Evolutionary conservation across 2,888 invertebrate genomes (phyloP).

Genomic region (Piscicola geometra): DNA sequence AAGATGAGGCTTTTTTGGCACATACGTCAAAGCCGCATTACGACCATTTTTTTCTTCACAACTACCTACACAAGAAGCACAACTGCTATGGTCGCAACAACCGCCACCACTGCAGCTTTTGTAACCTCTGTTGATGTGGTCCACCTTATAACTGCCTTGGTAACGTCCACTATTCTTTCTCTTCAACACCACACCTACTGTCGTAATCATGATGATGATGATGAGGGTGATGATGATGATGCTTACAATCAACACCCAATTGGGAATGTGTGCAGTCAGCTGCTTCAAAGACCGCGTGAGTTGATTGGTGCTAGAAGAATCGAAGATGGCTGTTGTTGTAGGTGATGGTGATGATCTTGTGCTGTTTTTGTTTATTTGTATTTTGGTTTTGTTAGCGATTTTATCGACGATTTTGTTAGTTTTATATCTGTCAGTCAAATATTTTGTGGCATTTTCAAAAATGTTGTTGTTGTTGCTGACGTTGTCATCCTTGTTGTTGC

Average conservation of each 20-base stretch:
- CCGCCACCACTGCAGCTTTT: constrained; percentile 23
- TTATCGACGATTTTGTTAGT: too few species aligned
- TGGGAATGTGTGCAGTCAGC: not conserved
- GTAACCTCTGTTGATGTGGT: constrained; percentile 19
- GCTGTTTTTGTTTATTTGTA: not conserved
- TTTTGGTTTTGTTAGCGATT: too few species aligned
- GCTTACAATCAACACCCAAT: constrained; percentile 8
- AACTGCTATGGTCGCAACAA: not conserved
- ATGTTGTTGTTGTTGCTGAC: too few species aligned
- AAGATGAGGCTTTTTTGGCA: not conserved
- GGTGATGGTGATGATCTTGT: not conserved
- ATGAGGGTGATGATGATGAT: not conserved
- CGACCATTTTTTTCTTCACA: not conserved
- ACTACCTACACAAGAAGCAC: not conserved
- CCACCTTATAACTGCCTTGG: constrained; percentile 29
- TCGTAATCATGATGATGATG: not conserved
- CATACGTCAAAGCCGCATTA: not conserved
- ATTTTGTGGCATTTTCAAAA: too few species aligned
- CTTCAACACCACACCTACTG: not conserved
- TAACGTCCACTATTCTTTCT: constrained; percentile 20
- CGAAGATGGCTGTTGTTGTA: not conserved
- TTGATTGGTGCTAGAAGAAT: not conserved
- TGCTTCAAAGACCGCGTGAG: constrained; percentile 9
- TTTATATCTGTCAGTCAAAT: too few species aligned
- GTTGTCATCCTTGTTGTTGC: too few species aligned